Conservation (phyloP, 2,888 invertebrate species). For the Gisinianus flammeolus region DNA sequence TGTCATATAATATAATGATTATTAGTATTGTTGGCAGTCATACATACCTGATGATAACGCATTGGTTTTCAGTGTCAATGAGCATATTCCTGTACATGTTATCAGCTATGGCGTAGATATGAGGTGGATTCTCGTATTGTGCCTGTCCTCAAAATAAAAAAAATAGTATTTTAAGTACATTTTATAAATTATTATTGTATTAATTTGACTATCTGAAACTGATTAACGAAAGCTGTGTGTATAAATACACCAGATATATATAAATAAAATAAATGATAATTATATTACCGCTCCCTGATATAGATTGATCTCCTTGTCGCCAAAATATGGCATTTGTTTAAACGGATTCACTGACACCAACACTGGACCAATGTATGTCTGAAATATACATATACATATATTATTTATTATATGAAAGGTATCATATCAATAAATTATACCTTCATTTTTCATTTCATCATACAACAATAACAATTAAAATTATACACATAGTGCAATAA, state of each 20-base stretch:
- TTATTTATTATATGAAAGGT: background rate
- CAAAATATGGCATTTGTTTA: constrained; percentile 70
- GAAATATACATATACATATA: constrained; percentile 18
- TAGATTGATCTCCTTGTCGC: constrained; percentile 68
- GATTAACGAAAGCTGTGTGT: too few species aligned
- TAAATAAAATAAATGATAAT: constrained; percentile 32
- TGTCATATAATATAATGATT: too few species aligned
- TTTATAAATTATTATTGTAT: too few species aligned
- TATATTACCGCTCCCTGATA: constrained; percentile 67
- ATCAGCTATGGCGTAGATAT: constrained; percentile 72
- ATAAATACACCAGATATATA: too few species aligned
- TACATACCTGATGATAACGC: constrained; percentile 75
- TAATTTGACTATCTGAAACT: too few species aligned
- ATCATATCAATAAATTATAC: constrained; percentile 11
- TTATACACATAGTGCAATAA: too few species aligned
- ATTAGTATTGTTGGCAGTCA: too few species aligned
- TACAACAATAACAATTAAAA: too few species aligned
- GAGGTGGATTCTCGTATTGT: constrained; percentile 74
- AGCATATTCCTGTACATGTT: constrained; percentile 76
- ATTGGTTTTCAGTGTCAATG: constrained; percentile 73
- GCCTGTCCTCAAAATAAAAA: too few species aligned
- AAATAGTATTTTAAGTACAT: too few species aligned
- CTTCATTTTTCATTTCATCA: too few species aligned
- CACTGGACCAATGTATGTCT: constrained; percentile 72
- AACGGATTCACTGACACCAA: constrained; percentile 71